A percentile compares a stretch with the other conserved stretches of the same genome.
These are phyloP conservation scores for Illadopsis cleaveri DNA, from an alignment of 2,113 vertebrate species.

Conservation along the genomic window DNA sequence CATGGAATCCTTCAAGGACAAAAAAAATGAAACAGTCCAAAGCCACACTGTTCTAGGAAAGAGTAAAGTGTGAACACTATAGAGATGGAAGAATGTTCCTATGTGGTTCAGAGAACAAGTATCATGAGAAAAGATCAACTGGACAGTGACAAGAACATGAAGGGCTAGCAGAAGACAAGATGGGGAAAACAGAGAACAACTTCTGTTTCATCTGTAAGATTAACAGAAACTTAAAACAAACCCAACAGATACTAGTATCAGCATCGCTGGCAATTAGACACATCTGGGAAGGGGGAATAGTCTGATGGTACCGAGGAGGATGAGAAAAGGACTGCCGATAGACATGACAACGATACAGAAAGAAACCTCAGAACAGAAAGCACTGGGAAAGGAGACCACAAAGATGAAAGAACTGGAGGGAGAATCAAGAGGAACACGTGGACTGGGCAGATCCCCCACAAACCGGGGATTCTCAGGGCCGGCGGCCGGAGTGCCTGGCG, in stretches of 20 bases:
- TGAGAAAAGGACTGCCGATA: background rate
- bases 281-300: background rate
- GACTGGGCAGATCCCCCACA: background rate
- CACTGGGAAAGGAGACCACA: background rate
- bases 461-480: rapidly evolving
- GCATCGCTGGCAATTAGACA: background rate
- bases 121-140: background rate
- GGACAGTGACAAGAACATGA: background rate
- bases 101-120: background rate
- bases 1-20: rapidly evolving
- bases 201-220: background rate
- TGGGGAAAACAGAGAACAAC: rapidly evolving
- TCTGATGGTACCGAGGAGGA: background rate
- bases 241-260: too few species aligned
- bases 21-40: background rate
- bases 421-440: background rate
- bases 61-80: background rate
- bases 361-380: background rate
- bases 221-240: background rate
- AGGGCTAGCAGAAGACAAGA: background rate
- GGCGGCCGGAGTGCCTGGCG: background rate
- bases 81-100: background rate
- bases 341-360: background rate
- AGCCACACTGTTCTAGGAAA: background rate
- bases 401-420: background rate